Conservation (phyloP, 2,797 vertebrate genomes). For the Smutsia temminckii region DNA sequence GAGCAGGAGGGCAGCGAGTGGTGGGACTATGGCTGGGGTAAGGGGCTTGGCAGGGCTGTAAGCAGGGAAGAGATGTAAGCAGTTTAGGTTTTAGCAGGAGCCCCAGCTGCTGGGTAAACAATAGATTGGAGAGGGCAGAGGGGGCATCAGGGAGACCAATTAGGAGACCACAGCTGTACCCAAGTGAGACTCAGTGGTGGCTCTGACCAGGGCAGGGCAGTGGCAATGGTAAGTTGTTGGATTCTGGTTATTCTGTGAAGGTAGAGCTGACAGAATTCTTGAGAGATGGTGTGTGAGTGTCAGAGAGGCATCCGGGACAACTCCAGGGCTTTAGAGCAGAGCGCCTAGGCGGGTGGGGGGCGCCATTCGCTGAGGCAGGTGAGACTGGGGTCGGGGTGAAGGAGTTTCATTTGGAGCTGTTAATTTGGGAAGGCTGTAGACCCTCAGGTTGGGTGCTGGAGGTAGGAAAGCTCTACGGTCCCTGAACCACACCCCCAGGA, state of each 20-base stretch:
- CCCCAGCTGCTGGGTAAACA: background rate
- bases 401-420: background rate
- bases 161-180: background rate
- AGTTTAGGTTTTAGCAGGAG: background rate
- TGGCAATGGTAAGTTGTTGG: background rate
- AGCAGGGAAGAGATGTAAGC: background rate
- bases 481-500: background rate
- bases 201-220: background rate
- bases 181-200: accelerated
- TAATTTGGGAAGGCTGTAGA: background rate
- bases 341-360: background rate
- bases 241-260: background rate
- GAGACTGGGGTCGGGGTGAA: background rate
- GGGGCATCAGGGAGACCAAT: background rate
- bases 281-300: accelerated
- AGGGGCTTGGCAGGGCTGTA: background rate
- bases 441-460: background rate
- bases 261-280: background rate
- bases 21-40: background rate
- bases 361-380: background rate
- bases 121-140: background rate
- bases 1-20: background rate
- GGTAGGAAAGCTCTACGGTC: background rate
- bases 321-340: background rate
- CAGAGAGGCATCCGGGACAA: too few species aligned